Evolutionary conservation across 64 coral and sea anemone genomes (phyloP).

Genomic region (Actinia equina): DNA sequence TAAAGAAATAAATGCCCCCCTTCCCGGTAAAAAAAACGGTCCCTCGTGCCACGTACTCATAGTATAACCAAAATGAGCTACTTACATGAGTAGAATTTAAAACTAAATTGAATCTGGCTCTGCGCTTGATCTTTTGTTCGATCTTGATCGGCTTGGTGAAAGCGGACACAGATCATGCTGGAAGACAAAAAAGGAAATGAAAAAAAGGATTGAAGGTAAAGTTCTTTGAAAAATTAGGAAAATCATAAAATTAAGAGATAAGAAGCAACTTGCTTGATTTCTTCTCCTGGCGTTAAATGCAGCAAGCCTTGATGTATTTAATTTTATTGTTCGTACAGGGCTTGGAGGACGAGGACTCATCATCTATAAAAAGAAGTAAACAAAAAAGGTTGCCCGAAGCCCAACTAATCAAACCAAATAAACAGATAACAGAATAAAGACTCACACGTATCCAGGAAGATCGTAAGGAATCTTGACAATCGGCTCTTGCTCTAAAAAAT

Average conservation of each 20-base stretch:
- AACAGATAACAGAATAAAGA: background rate
- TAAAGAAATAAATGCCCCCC: too few species aligned
- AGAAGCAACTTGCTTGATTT: conserved; percentile 60
- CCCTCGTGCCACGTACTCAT: too few species aligned
- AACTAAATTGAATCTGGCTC: background rate
- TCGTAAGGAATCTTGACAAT: conserved; percentile 76
- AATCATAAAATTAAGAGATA: background rate
- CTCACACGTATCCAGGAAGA: conserved; percentile 85
- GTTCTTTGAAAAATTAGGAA: background rate
- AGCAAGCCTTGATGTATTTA: conserved; percentile 89
- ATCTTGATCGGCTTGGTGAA: background rate
- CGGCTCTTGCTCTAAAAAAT: conserved; percentile 62
- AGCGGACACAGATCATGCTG: conserved; percentile 21
- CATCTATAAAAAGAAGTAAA: conserved; percentile 55
- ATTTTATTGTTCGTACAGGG: conserved; percentile 77
- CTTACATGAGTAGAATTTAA: too few species aligned
- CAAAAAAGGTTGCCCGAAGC: background rate
- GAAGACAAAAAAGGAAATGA: background rate
- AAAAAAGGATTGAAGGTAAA: background rate
- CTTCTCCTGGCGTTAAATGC: conserved; percentile 93
- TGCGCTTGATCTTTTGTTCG: background rate
- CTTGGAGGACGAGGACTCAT: conserved; percentile 81
- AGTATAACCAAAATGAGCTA: too few species aligned
- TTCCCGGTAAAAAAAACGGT: too few species aligned
- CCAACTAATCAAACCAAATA: background rate